Conservation (phyloP, 1,140 invertebrate genomes). For the Aphaenogaster rudis region DNA sequence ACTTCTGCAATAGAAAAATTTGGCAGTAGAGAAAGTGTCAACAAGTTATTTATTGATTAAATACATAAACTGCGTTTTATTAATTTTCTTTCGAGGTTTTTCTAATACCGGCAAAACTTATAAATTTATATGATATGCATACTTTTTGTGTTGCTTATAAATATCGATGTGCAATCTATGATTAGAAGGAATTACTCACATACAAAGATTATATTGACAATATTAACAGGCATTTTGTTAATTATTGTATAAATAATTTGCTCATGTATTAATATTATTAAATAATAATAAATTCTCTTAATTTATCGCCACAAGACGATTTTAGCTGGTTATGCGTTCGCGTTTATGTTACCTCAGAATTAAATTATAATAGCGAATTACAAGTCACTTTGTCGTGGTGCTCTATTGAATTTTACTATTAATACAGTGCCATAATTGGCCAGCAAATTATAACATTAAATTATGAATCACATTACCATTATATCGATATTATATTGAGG, state of each 20-base stretch:
- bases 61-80: background rate
- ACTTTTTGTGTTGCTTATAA: background rate
- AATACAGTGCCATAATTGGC: conserved; percentile 47
- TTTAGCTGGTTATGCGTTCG: background rate
- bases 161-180: background rate
- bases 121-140: background rate
- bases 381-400: conserved; percentile 42
- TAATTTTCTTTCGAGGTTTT: background rate
- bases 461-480: conserved; percentile 41
- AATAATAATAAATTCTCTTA: conserved; percentile 27
- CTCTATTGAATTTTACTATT: conserved; percentile 59
- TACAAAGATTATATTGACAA: background rate
- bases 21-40: background rate
- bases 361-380: conserved; percentile 47
- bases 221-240: background rate
- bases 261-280: background rate
- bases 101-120: background rate
- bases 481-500: conserved; percentile 31
- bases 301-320: conserved; percentile 18
- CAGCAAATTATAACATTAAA: conserved; percentile 58
- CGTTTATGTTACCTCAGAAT: conserved; percentile 11
- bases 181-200: background rate
- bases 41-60: conserved; percentile 9
- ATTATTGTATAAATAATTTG: conserved; percentile 11
- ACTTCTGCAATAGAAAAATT: background rate